Conservation (phyloP, 2,888 invertebrate species). For the Hedya salicella region DNA sequence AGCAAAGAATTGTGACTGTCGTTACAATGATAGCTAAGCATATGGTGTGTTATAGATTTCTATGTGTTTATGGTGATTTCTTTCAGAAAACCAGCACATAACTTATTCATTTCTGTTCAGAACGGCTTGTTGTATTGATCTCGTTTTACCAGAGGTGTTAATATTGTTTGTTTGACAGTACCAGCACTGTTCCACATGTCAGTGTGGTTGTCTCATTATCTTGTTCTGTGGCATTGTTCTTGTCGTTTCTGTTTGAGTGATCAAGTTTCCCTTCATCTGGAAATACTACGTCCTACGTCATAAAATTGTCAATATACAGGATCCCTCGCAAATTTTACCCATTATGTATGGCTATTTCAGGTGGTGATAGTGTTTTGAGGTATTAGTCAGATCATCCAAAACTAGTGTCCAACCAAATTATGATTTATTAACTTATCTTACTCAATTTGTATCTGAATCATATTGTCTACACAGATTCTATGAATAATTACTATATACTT, state of each 20-base stretch:
- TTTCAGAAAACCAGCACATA: slow-evolving; percentile 28
- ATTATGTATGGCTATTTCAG: too few relatives aligned
- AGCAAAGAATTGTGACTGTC: slow-evolving; percentile 3
- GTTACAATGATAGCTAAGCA: slow-evolving; percentile 24
- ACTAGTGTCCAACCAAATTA: background rate
- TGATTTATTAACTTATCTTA: background rate
- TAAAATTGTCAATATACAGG: too few relatives aligned
- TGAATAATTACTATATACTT: too few relatives aligned
- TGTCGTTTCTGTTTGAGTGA: background rate
- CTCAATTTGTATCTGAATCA: slow-evolving; percentile 4
- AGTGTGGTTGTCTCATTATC: background rate
- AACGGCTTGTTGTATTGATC: slow-evolving; percentile 34
- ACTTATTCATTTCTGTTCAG: slow-evolving; percentile 24
- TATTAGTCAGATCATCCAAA: too few relatives aligned
- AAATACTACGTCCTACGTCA: too few relatives aligned
- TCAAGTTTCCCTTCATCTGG: background rate
- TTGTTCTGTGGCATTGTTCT: background rate
- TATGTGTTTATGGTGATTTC: slow-evolving; percentile 24
- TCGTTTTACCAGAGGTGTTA: slow-evolving; percentile 6
- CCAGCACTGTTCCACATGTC: slow-evolving; percentile 26
- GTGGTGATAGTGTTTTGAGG: too few relatives aligned
- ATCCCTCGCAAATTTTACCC: too few relatives aligned
- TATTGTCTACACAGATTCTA: background rate
- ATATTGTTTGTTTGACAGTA: slow-evolving; percentile 10
- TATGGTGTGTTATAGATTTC: slow-evolving; percentile 39